phyloP scores from a whole-genome alignment of 1,140 invertebrate genomes.

The Drosophila nebulosa region DNA sequence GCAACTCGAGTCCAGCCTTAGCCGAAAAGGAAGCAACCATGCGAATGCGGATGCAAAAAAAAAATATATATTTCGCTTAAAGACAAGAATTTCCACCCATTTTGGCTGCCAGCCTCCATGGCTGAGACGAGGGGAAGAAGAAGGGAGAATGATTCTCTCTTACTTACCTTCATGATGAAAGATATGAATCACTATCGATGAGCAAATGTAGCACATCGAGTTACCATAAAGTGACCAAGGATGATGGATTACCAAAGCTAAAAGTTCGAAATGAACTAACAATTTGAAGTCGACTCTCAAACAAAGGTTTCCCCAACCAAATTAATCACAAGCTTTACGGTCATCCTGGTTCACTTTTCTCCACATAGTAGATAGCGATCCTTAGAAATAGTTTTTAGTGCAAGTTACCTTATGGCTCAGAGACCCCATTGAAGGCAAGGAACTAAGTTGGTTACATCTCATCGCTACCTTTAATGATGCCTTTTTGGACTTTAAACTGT shows the following conservation, averaged over 20 bases:
- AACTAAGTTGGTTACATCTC: neutral
- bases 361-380: no score
- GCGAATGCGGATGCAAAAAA: neutral
- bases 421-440: no score
- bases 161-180: neutral
- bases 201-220: neutral
- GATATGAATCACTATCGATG: neutral
- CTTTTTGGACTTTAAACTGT: neutral
- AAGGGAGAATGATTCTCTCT: neutral
- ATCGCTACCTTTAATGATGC: neutral
- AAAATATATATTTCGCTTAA: neutral
- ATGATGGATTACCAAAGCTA: neutral
- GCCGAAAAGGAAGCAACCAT: constrained; percentile 1
- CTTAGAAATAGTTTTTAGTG: no score
- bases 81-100: neutral
- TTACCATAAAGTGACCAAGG: neutral
- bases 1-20: neutral
- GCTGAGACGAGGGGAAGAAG: neutral
- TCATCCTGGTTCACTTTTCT: no score
- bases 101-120: neutral
- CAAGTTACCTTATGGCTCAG: no score
- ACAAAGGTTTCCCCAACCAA: no score
- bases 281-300: no score
- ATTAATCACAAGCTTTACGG: no score
- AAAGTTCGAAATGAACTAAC: no score